phyloP scores from a whole-genome alignment of 2,797 vertebrate genomes.

The Emydoidea blandingii region DNA sequence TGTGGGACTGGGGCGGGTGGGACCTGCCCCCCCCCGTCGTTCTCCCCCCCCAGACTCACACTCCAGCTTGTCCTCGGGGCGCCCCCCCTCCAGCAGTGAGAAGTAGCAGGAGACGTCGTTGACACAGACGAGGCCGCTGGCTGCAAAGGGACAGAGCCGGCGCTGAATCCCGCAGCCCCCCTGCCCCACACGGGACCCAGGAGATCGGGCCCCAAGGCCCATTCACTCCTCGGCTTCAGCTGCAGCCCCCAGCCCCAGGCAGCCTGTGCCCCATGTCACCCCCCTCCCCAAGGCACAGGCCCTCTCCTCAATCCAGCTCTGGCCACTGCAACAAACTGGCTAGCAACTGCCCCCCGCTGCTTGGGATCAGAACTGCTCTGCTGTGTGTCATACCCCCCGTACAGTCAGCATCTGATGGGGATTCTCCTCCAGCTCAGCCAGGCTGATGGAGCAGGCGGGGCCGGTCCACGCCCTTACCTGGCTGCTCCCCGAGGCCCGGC shows the following conservation, averaged over 20 bases:
- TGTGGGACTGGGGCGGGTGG: background rate
- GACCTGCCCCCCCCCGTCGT: background rate
- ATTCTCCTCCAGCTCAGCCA: background rate
- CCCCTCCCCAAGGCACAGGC: background rate
- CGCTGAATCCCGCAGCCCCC: background rate
- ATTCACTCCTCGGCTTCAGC: background rate
- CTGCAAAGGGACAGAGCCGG: conserved; percentile 4
- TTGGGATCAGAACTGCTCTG: background rate
- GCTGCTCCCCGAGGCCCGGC: conserved; percentile 35
- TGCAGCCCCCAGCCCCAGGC: background rate
- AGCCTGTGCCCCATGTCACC: background rate
- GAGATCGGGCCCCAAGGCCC: background rate
- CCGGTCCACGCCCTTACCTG: conserved; percentile 17
- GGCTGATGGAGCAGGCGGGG: too few relatives aligned
- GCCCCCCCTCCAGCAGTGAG: conserved; percentile 93
- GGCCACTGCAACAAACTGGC: background rate
- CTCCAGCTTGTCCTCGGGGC: conserved; percentile 93
- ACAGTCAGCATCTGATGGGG: background rate
- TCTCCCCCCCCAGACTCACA: conserved; percentile 83
- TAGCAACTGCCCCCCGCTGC: background rate
- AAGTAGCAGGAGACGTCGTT: conserved; percentile 96
- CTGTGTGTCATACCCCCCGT: background rate
- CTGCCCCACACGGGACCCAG: background rate
- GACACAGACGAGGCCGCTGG: conserved; percentile 85
- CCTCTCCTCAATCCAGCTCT: background rate